These are phyloP conservation scores for Cephonodes hylas DNA, from an alignment of 2,888 invertebrate species.

Conservation along the genomic window DNA sequence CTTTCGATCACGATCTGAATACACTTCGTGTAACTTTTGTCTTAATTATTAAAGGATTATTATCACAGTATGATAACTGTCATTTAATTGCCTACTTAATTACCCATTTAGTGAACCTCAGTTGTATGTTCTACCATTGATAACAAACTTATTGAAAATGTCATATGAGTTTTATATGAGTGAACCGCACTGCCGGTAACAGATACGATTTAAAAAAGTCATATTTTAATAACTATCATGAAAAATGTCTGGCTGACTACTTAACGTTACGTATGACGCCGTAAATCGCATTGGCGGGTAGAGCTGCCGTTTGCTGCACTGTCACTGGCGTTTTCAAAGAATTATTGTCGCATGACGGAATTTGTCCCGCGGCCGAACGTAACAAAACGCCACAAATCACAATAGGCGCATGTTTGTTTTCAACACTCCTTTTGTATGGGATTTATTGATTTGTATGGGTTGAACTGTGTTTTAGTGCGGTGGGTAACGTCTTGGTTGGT, in stretches of 20 bases:
- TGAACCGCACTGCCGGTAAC: not conserved
- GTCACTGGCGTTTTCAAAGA: constrained; percentile 66
- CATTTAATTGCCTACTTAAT: too few species aligned
- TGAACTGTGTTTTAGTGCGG: not conserved
- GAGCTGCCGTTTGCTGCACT: constrained; percentile 46
- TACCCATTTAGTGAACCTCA: too few species aligned
- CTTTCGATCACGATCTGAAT: too few species aligned
- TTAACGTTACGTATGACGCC: constrained; percentile 54
- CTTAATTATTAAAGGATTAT: too few species aligned
- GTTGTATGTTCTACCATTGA: too few species aligned
- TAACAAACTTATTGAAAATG: too few species aligned
- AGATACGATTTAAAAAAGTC: constrained; percentile 17
- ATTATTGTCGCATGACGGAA: constrained; percentile 62
- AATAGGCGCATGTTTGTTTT: constrained; percentile 43
- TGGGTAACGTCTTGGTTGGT: not conserved
- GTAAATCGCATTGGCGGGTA: constrained; percentile 57
- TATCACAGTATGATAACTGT: too few species aligned
- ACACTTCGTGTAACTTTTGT: too few species aligned
- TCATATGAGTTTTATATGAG: too few species aligned
- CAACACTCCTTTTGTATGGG: not conserved
- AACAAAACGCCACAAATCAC: constrained; percentile 55
- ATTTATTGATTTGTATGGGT: not conserved
- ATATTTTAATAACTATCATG: constrained; percentile 38
- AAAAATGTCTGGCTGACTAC: constrained; percentile 36
- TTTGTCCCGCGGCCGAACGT: constrained; percentile 40